Conservation (phyloP, 2,113 vertebrate genomes). For the Corythornis madagascariensis region DNA sequence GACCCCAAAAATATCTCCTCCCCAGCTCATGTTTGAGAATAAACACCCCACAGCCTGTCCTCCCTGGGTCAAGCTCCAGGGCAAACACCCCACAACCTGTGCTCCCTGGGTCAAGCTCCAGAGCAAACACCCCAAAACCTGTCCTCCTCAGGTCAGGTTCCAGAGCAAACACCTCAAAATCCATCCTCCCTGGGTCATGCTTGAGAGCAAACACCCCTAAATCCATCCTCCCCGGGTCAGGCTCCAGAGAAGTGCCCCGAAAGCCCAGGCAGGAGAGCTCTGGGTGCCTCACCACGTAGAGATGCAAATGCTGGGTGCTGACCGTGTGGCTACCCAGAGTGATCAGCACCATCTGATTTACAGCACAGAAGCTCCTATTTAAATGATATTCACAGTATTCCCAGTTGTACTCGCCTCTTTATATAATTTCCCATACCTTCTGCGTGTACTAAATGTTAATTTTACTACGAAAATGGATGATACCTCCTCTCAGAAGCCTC, state of each 20-base stretch:
- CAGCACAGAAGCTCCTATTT: neutral
- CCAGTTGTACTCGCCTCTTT: constrained; percentile 11
- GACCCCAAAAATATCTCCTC: neutral
- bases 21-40: neutral
- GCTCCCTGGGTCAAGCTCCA: neutral
- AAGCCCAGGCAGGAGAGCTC: neutral
- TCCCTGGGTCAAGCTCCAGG: neutral
- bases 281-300: neutral
- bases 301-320: fast-evolving
- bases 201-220: neutral
- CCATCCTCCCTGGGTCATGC: fast-evolving
- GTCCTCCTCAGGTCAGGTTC: neutral
- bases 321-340: neutral
- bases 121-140: neutral
- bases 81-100: neutral
- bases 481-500: neutral
- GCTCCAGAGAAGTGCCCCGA: neutral
- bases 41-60: neutral
- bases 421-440: constrained; percentile 17
- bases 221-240: neutral
- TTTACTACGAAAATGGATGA: neutral
- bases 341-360: neutral
- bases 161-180: neutral
- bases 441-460: constrained; percentile 5
- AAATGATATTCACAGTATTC: neutral